Conservation (phyloP, 2,797 vertebrate genomes). For the Cercopithecus mitis region DNA sequence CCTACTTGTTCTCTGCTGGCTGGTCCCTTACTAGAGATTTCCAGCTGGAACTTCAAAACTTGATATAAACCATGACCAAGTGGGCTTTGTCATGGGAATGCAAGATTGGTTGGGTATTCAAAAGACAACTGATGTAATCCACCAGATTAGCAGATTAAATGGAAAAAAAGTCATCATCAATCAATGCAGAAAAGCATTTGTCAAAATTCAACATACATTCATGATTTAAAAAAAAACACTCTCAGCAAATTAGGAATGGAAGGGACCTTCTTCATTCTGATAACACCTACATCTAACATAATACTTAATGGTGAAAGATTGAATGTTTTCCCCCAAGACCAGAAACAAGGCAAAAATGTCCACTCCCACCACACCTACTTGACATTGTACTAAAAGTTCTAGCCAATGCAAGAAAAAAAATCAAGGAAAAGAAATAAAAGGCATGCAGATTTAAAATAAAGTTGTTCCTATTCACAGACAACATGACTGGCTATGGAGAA, state of each 20-base stretch:
- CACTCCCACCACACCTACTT: neutral
- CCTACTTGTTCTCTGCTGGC: neutral
- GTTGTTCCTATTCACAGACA: neutral
- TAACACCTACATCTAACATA: neutral
- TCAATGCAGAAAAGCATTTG: neutral
- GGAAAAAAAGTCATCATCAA: neutral
- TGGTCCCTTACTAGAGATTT: neutral
- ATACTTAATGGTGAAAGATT: neutral
- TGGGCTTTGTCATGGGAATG: neutral
- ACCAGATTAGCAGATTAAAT: neutral
- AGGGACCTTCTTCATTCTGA: neutral
- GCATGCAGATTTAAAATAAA: neutral
- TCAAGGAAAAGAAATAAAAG: constrained; percentile 24
- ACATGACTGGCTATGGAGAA: neutral
- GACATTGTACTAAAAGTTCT: neutral
- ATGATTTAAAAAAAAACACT: neutral
- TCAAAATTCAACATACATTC: neutral
- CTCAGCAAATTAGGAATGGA: neutral
- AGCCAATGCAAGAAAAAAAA: neutral
- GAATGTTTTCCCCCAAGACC: neutral
- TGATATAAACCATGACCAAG: neutral
- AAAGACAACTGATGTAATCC: neutral
- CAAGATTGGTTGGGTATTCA: neutral
- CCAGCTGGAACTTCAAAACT: neutral
- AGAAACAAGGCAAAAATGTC: constrained; percentile 6